Evolutionary conservation across 2,797 vertebrate species (phyloP), one percentile per base, ranked within the genome.

Genomic region (Falco rusticolus): DNA sequence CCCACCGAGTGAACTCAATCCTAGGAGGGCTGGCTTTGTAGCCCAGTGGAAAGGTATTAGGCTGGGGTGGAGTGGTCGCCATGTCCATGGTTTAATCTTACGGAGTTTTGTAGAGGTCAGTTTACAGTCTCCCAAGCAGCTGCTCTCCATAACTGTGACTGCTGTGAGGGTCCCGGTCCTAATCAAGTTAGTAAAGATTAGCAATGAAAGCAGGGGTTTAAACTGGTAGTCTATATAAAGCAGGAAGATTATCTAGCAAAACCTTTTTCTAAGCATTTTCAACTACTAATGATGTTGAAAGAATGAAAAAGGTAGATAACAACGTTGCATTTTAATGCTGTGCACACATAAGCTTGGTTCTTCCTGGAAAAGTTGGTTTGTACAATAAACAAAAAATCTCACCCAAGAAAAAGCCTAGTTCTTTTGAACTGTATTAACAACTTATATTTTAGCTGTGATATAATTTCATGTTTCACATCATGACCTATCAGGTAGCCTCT

Each of bases 131-230:
- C 31, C 39, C 61, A 59, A 77, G 86, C 90, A 92, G 92, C 94
- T 96, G 90, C 79, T 90, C 84, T 92, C 78, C 50, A 19, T 83
- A 92, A 83, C 68, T 87, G 85, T 33, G 84, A 51, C 78, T 0
- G 2, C 78, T 79, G 68, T 0, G 0, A 64, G 68, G 47, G 74
- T 87, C 51, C 63, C 0, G 0, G 29, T 45, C 71, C 84, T 94
- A 90, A 90, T 94, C 60, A 9, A 80, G 89, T 93, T 95, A 84
- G 61, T 48, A 50, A 59, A 92, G 89, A 89, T 95, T 84, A 92
- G 68, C 48, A 78, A 26, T 79, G 80, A 86, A 82, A 79, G 79
- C 41, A 53, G 53, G 50, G 64, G 16, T 37, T 84, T 79, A 68
- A 96, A 90, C 59, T 87, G 75, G 50, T 91, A 65, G 29, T 56